These are phyloP conservation scores for Thamnophis elegans DNA, from an alignment of 2,797 vertebrate genomes.

Conservation along the genomic window DNA sequence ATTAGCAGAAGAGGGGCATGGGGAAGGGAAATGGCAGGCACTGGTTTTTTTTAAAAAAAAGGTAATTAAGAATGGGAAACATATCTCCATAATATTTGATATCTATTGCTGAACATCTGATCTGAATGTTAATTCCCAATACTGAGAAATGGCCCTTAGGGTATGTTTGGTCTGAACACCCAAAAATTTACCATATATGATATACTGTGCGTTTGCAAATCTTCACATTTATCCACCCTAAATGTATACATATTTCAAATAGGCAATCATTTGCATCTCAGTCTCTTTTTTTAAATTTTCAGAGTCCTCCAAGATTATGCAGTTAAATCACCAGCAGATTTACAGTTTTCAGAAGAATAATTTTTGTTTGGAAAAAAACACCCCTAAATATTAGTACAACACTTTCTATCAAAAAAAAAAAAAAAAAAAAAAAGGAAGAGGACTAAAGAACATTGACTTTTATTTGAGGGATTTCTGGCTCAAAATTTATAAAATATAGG, in stretches of 20 bases:
- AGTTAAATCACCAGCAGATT: not conserved
- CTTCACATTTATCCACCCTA: not conserved
- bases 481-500: not conserved
- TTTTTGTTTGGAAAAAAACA: not conserved
- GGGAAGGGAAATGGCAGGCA: not conserved
- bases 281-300: not conserved
- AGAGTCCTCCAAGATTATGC: not conserved
- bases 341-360: not conserved
- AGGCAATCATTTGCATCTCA: not conserved
- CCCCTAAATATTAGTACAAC: not conserved
- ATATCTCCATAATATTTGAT: not conserved
- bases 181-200: not conserved
- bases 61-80: not conserved
- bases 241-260: not conserved
- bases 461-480: not conserved
- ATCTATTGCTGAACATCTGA: not conserved
- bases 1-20: not conserved
- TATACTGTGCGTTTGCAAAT: not conserved
- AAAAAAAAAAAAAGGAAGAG: not conserved
- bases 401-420: not conserved
- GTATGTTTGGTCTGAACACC: not conserved
- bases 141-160: not conserved
- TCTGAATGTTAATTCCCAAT: not conserved
- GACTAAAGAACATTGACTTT: not conserved
- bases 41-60: not conserved